Evolutionary conservation across 92 coral and sea anemone species (phyloP), one percentile per base, ranked within the genome.

Genomic region (Pocillopora grandis): DNA sequence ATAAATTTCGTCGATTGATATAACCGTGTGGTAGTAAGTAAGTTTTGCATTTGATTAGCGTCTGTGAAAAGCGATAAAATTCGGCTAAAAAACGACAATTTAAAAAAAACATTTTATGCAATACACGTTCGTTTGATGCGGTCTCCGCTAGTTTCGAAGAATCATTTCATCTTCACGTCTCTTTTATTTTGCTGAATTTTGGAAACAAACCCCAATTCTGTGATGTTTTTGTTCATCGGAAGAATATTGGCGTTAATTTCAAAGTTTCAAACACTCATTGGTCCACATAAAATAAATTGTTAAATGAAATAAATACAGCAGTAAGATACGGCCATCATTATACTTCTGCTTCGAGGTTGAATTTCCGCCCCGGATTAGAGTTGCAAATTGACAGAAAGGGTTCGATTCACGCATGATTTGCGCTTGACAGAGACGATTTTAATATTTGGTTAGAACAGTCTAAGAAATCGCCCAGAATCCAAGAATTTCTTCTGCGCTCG

Each of bases 231-330:
- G 84, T 23, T 56, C 21, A 33, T 19, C 37, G 55, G 85, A 59
- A 81, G 1, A 81, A 81, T 71, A 81, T 81, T 81, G 67, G 59
- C 78, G 15, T 37, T 59, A 4, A 42, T 37, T 77, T 14, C 70
- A 36, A 15, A 59, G 59, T 37, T 36, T 17, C 77, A 58, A 37
- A 9, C 18, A 37, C 11, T 49, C 19, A 71, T 71, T 81, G 85
- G 85, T 33, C 20, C 3, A 71, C 10, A 57, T 8, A 58, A 19
- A 1, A 57, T 42, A 59, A 59, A 19, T 59, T 71, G 77, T 71
- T 81, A 59, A 81, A 36, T 33, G 58, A 71, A 14, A 42, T 42
- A 42, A 42, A 71, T 58, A 18, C 69, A 37, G 69, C 13, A 81
- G 62, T 58, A 59, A 59, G 52, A 42, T 42, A 42, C 8, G 58